phyloP scores from a whole-genome alignment of 53 echinoderm and acorn worm species.

The Mesocentrotus franciscanus region DNA sequence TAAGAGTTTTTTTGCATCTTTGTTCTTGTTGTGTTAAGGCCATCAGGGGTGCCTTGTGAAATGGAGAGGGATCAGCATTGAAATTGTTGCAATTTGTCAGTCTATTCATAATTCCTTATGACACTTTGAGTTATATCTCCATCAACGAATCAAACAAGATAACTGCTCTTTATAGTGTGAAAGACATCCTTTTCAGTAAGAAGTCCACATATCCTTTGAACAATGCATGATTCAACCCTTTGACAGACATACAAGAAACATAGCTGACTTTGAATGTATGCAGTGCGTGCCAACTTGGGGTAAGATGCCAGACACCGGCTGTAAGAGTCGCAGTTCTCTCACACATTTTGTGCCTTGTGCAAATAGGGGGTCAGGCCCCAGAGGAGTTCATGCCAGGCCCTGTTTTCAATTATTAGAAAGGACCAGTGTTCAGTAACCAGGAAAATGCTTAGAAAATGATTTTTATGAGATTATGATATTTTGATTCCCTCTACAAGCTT shows the following conservation, averaged over 20 bases:
- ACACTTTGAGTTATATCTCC: neutral
- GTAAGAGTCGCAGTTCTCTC: neutral
- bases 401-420: neutral
- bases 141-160: neutral
- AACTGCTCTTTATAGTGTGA: neutral
- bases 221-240: neutral
- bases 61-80: neutral
- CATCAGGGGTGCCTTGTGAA: neutral
- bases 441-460: no score
- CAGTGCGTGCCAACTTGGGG: neutral
- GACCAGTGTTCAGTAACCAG: neutral
- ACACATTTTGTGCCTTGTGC: constrained; percentile 47
- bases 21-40: neutral
- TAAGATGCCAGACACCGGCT: neutral
- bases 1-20: neutral
- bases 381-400: neutral
- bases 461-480: neutral
- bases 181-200: neutral
- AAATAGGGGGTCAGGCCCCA: constrained; percentile 53
- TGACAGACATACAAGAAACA: neutral
- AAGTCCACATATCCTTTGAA: neutral
- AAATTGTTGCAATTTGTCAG: neutral
- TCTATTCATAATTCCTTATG: neutral
- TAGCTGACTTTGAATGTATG: neutral
- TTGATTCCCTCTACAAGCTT: neutral